Evolutionary conservation across 30 jellyfish, hydroid and myxozoan species (phyloP), one percentile per base, ranked within the genome.

Genomic region (Euphysa ruthae): DNA sequence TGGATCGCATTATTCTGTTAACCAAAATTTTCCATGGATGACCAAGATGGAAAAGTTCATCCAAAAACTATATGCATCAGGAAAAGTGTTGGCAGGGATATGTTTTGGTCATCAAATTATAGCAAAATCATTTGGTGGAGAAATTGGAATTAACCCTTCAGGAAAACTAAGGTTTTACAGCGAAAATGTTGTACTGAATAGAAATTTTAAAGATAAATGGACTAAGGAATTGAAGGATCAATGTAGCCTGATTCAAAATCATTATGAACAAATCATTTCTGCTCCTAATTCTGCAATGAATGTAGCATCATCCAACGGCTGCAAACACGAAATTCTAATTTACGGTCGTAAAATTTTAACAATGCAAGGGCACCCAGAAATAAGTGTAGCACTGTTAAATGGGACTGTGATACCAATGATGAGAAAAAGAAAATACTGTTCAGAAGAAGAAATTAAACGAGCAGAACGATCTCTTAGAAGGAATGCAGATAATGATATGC

Each of bases 91-190:
- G 20, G 71, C 73, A 38, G 98, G 94, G 1, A 24, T 82, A 0
- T 90, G 98, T 55, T 90, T 90, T 65, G 94, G 93, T 6, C 98
- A 90, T 61, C 98, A 90, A 55, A 73, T 82, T 18, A 70, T 75
- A 15, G 86, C 71, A 55, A 90, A 90, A 72, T 87, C 98, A 6
- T 56, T 90, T 34, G 95, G 98, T 4, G 98, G 93, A 24, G 30
- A 25, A 31, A 93, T 90, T 32, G 93, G 68, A 13, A 24, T 44
- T n/a, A n/a, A n/a, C n/a, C n/a, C n/a, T n/a, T n/a, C n/a, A n/a
- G n/a, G n/a, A n/a, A n/a, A n/a, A n/a, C n/a, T n/a, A n/a, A n/a
- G n/a, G n/a, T n/a, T n/a, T n/a, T n/a, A n/a, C n/a, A n/a, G n/a
- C n/a, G n/a, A n/a, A n/a, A n/a, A n/a, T n/a, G n/a, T n/a, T n/a